A percentile compares a stretch with the other conserved stretches of the same genome.
Evolutionary conservation across 2,113 vertebrate genomes (phyloP).

Genomic region (Thunnus thynnus): DNA sequence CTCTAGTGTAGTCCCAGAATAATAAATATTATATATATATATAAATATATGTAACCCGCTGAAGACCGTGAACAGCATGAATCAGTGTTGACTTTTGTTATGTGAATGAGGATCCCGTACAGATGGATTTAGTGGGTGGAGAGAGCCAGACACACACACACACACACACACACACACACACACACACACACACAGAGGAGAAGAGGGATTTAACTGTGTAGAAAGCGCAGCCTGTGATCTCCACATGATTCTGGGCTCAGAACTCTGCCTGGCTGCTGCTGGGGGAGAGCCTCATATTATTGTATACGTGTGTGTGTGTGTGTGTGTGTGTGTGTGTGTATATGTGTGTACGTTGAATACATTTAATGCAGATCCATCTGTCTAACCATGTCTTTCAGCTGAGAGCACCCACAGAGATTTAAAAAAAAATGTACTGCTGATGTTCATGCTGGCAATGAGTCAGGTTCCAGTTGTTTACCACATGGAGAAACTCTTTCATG

Average conservation of each 20-base stretch:
- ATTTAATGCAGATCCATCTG: too few relatives aligned
- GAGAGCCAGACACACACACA: not conserved
- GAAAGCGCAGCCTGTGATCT: conserved; percentile 12
- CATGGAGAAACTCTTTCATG: conserved; percentile 1
- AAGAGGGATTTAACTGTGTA: not conserved
- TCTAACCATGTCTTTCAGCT: too few relatives aligned
- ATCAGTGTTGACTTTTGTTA: conserved; percentile 16
- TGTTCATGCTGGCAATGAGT: too few relatives aligned
- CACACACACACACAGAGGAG: not conserved
- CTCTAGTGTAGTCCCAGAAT: too few relatives aligned
- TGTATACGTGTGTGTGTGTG: not conserved
- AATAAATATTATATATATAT: too few relatives aligned
- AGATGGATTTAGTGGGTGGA: conserved; percentile 23
- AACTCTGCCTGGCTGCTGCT: conserved; percentile 5
- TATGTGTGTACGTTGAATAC: too few relatives aligned
- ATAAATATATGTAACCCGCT: not conserved
- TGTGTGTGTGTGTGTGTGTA: too few relatives aligned
- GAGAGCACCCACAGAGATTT: too few relatives aligned
- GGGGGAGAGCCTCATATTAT: not conserved
- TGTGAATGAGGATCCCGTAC: conserved; percentile 10
- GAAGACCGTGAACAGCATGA: conserved; percentile 12
- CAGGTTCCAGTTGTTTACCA: conserved; percentile 24
- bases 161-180: not conserved
- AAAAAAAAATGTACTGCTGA: too few relatives aligned
- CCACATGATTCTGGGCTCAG: conserved; percentile 23